phyloP scores from a whole-genome alignment of 2,113 vertebrate species.

The Odobenus rosmarus region DNA sequence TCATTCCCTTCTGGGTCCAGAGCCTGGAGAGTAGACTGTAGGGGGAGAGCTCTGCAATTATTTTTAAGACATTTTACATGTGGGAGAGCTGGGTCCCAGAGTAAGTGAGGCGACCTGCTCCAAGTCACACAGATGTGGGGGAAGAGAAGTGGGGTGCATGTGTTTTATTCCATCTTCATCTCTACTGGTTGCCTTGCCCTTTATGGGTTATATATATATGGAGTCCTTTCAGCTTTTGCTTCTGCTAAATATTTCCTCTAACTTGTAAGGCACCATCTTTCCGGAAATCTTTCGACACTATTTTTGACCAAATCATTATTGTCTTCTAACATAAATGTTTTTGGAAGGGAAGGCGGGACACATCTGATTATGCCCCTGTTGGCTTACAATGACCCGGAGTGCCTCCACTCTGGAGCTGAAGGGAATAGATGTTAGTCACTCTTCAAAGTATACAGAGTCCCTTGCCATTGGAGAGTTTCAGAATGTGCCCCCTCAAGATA shows the following conservation, averaged over 20 bases:
- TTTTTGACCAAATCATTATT: not conserved
- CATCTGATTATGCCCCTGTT: too few species aligned
- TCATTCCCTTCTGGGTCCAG: not conserved
- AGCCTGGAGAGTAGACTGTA: not conserved
- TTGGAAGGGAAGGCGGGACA: not conserved
- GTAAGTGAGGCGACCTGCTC: not conserved
- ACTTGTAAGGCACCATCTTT: not conserved
- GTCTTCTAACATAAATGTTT: not conserved
- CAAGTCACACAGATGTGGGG: not conserved
- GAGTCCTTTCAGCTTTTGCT: not conserved
- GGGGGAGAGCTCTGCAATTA: not conserved
- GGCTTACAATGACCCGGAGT: accelerated
- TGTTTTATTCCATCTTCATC: too few species aligned
- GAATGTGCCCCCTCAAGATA: not conserved
- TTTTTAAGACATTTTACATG: not conserved
- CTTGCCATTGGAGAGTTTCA: not conserved
- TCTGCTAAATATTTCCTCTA: not conserved
- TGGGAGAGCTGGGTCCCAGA: not conserved
- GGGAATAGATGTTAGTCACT: not conserved
- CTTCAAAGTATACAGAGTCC: not conserved
- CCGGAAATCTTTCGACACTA: not conserved
- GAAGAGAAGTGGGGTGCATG: not conserved
- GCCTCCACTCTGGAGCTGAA: not conserved
- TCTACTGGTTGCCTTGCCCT: not conserved
- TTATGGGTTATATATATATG: not conserved